These are phyloP conservation scores for Xenopus borealis DNA, from an alignment of 2,113 vertebrate species.

Conservation along the genomic window DNA sequence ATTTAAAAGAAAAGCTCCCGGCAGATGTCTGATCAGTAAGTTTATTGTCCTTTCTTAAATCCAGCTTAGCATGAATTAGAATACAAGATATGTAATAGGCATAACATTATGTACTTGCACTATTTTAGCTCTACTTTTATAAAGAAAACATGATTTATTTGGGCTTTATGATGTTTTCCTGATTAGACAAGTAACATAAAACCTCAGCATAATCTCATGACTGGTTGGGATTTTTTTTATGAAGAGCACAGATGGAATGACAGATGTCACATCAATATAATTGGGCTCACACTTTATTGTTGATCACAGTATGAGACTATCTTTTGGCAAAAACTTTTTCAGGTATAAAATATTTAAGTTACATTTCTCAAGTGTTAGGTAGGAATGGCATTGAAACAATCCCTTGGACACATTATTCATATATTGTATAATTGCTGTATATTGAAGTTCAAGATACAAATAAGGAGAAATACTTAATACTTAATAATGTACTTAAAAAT, in stretches of 20 bases:
- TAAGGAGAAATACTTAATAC: too few relatives aligned
- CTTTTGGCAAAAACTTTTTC: conserved; percentile 53
- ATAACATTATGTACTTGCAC: conserved; percentile 16
- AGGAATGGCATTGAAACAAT: too few relatives aligned
- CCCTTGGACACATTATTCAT: too few relatives aligned
- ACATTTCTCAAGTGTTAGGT: too few relatives aligned
- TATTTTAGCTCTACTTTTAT: conserved; percentile 3
- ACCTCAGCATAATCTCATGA: conserved; percentile 52
- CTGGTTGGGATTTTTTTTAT: conserved; percentile 52
- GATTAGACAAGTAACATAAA: conserved; percentile 49
- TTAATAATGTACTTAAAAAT: too few relatives aligned
- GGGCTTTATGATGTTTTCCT: conserved; percentile 41
- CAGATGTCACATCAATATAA: conserved; percentile 67
- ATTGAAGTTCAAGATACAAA: too few relatives aligned
- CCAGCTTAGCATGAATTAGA: conserved; percentile 18
- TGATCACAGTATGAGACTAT: conserved; percentile 51
- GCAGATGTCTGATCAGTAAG: too few relatives aligned
- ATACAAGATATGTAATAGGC: conserved; percentile 1
- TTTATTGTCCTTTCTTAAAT: conserved; percentile 18
- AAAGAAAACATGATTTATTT: conserved; percentile 42
- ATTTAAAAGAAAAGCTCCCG: too few relatives aligned
- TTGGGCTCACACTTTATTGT: conserved; percentile 56
- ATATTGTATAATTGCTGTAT: too few relatives aligned
- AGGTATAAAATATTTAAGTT: conserved; percentile 47
- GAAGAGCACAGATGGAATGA: conserved; percentile 64